Conservation (phyloP, 1,140 invertebrate species). For the Glossosoma conforme region DNA sequence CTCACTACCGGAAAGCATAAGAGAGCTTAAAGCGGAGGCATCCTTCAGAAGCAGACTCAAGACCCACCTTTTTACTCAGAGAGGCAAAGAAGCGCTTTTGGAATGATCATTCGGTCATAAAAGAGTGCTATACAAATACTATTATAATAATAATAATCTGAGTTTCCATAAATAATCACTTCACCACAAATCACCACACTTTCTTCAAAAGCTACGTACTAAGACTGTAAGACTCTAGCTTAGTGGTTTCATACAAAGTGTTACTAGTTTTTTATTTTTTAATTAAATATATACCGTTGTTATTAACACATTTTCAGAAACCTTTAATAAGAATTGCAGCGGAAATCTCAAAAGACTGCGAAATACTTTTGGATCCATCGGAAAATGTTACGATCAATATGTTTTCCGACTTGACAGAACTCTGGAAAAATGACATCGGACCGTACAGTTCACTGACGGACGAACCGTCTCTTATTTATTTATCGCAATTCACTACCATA, state of each 20-base stretch:
- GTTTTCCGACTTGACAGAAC: conserved; percentile 49
- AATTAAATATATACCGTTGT: neutral
- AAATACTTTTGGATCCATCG: conserved; percentile 53
- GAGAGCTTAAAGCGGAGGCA: no score
- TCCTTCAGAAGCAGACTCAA: no score
- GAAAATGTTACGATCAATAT: conserved; percentile 49
- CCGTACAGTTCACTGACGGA: conserved; percentile 61
- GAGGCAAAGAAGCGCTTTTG: no score
- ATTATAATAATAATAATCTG: no score
- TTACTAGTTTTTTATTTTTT: neutral
- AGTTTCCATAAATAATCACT: no score
- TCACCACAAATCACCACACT: conserved; percentile 43
- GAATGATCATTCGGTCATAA: no score
- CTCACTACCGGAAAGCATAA: no score
- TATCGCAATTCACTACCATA: neutral
- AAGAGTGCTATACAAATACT: no score
- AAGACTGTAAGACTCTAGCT: conserved; percentile 5
- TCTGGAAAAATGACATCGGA: conserved; percentile 59
- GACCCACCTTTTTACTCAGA: no score
- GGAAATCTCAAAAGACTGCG: conserved; percentile 42
- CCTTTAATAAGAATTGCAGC: conserved; percentile 56
- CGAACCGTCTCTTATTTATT: conserved; percentile 39
- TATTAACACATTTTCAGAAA: conserved; percentile 39
- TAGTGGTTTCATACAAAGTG: neutral
- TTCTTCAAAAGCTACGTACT: conserved; percentile 10